Evolutionary conservation across 37 sponge, comb jelly and placozoan species (phyloP).

Genomic region (Geodia barretti): DNA sequence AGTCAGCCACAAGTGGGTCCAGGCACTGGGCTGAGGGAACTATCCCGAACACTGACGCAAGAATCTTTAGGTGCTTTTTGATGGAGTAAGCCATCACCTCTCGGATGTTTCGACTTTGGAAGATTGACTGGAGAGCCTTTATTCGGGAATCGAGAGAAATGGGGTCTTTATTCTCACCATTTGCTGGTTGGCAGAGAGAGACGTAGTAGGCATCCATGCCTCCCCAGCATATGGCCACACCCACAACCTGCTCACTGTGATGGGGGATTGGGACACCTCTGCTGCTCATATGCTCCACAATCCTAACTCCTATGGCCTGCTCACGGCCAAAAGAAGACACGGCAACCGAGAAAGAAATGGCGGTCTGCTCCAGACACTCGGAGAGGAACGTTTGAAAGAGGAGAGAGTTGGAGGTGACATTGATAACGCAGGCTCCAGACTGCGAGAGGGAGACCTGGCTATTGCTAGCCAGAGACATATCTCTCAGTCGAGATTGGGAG

Average conservation of each 20-base stretch:
- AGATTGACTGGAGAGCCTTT: conserved; percentile 14
- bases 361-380: conserved; percentile 71
- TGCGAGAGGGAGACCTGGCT: conserved; percentile 51
- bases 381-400: conserved; percentile 75
- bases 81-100: conserved; percentile 67
- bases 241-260: conserved; percentile 62
- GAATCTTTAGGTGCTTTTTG: conserved; percentile 72
- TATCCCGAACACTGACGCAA: conserved; percentile 57
- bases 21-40: conserved; percentile 18
- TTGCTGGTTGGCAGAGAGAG: conserved; percentile 17
- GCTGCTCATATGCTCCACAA: not conserved
- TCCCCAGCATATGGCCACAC: conserved; percentile 88
- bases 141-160: conserved; percentile 24
- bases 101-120: not conserved
- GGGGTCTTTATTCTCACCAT: not conserved
- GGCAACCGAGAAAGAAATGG: conserved; percentile 77
- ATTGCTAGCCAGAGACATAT: conserved; percentile 50
- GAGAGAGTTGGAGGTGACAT: conserved; percentile 66
- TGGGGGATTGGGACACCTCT: conserved; percentile 41
- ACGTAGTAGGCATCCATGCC: conserved; percentile 85
- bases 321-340: conserved; percentile 3
- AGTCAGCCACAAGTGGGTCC: conserved; percentile 86
- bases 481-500: conserved; percentile 28
- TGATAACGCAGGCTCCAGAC: conserved; percentile 70
- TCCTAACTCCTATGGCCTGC: conserved; percentile 30